Percentiles rank a stretch among this genome's conserved stretches.
Conservation (phyloP, 2,797 vertebrate genomes). For the Agapornis canus region DNA sequence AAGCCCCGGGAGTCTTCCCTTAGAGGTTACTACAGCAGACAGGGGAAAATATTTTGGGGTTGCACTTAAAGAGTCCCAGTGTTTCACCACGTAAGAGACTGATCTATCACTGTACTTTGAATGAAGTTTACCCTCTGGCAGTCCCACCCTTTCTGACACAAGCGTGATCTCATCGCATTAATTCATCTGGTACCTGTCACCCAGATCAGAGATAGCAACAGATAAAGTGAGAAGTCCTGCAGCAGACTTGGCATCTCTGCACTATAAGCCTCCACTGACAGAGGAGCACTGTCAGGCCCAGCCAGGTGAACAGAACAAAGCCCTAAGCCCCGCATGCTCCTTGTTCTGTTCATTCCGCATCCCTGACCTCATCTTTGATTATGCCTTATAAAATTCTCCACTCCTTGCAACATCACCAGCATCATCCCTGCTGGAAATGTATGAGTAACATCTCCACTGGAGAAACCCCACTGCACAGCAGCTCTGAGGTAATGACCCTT, state of each 20-base stretch:
- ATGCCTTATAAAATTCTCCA: not conserved
- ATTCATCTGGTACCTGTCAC: constrained; percentile 6
- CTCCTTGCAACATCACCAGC: not conserved
- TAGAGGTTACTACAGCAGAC: not conserved
- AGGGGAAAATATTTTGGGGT: not conserved
- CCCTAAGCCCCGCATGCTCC: fast-evolving
- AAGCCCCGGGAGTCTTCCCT: not conserved
- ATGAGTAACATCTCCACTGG: not conserved
- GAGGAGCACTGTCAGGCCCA: not conserved
- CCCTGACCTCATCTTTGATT: not conserved
- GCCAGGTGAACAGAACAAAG: not conserved
- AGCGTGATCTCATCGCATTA: constrained; percentile 5
- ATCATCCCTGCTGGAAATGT: not conserved
- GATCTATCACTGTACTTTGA: not conserved
- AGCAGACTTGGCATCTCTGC: not conserved
- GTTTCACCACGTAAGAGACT: not conserved
- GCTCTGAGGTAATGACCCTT: not conserved
- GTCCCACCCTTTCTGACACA: constrained; percentile 15
- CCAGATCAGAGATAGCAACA: not conserved
- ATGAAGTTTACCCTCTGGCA: constrained; percentile 7
- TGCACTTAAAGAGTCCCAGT: not conserved
- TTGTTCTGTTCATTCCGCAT: not conserved
- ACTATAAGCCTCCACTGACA: not conserved
- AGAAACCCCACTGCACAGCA: constrained; percentile 21
- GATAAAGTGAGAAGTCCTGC: not conserved